Conservation (phyloP, 2,888 invertebrate species). For the Drosophila putrida region DNA sequence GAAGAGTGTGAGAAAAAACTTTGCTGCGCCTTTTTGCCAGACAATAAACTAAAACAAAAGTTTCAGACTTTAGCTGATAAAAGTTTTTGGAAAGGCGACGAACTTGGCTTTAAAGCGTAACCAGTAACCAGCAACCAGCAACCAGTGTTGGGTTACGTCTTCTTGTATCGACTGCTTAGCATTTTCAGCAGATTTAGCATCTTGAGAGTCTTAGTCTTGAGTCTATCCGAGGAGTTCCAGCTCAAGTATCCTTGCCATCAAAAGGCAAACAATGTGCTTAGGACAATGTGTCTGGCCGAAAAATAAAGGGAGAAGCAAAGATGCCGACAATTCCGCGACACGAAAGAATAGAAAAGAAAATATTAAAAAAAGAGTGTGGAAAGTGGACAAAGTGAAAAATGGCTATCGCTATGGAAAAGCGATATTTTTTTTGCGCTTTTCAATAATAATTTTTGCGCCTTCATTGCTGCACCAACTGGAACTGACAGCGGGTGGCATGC, state of each 20-base stretch:
- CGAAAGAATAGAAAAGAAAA: background rate
- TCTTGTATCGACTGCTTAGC: constrained; percentile 7
- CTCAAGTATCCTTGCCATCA: constrained; percentile 48
- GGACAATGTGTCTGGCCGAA: constrained; percentile 49
- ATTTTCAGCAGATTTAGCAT: constrained; percentile 22
- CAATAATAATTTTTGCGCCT: constrained; percentile 41
- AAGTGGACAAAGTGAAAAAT: constrained; percentile 36
- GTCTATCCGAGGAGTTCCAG: constrained; percentile 10
- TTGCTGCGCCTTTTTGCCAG: constrained; percentile 59
- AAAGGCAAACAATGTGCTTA: constrained; percentile 64
- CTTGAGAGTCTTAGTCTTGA: constrained; percentile 15
- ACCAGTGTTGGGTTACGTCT: constrained; percentile 4
- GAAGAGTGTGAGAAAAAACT: constrained; percentile 34
- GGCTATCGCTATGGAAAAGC: constrained; percentile 39
- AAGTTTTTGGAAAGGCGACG: constrained; percentile 44
- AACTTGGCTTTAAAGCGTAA: constrained; percentile 35
- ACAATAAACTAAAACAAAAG: constrained; percentile 78
- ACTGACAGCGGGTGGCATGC: constrained; percentile 46
- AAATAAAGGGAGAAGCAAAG: constrained; percentile 18
- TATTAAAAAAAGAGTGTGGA: background rate
- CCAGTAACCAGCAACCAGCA: background rate
- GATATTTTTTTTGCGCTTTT: constrained; percentile 36
- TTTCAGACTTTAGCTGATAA: constrained; percentile 61
- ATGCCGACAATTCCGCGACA: constrained; percentile 42
- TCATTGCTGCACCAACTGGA: constrained; percentile 39